A percentile compares a stretch with the other conserved stretches of the same genome.
Evolutionary conservation across 92 coral and sea anemone species (phyloP).

Genomic region (Porites evermanni): DNA sequence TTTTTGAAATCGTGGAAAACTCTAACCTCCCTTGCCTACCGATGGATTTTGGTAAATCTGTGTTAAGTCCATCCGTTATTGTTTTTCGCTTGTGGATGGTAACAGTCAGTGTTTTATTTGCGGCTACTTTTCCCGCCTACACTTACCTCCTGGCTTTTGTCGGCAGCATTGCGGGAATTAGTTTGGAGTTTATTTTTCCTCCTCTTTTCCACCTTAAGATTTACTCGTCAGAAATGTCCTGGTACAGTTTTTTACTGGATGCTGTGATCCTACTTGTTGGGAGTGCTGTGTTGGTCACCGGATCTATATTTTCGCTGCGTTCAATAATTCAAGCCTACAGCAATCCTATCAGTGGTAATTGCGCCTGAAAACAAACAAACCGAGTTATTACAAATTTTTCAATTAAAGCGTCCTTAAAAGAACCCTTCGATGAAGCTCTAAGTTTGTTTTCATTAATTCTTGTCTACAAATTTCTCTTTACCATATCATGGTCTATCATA

Average conservation of each 20-base stretch:
- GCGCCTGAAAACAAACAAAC: background rate
- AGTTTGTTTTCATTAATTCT: no score
- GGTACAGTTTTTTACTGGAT: conserved; percentile 74
- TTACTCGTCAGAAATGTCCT: conserved; percentile 59
- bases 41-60: conserved; percentile 43
- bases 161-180: conserved; percentile 81
- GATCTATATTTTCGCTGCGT: conserved; percentile 66
- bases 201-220: conserved; percentile 80
- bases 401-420: background rate
- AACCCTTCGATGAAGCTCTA: background rate
- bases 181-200: conserved; percentile 91
- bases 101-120: conserved; percentile 65
- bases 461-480: no score
- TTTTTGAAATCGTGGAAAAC: conserved; percentile 84
- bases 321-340: conserved; percentile 52
- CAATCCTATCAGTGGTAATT: background rate
- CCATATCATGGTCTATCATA: no score
- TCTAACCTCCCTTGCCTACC: conserved; percentile 56
- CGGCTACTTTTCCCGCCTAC: conserved; percentile 73
- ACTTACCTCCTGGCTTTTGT: conserved; percentile 77
- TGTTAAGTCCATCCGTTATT: conserved; percentile 51
- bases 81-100: conserved; percentile 64
- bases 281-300: conserved; percentile 64
- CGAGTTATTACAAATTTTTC: background rate
- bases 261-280: conserved; percentile 58